Conservation (phyloP, 2,888 invertebrate genomes). For the Eupithecia subfuscata region DNA sequence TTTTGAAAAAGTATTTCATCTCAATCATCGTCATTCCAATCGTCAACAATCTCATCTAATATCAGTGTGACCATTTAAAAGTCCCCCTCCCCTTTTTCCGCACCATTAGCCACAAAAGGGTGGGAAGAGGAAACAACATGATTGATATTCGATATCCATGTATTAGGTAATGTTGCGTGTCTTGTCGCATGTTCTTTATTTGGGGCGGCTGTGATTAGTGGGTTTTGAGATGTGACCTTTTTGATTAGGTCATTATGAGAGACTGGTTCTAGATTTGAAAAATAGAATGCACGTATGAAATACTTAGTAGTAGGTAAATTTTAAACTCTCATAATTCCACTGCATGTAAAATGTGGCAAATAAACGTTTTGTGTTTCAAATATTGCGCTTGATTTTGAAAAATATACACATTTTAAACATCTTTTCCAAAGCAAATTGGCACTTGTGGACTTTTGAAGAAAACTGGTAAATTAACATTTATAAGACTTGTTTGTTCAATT, state of each 20-base stretch:
- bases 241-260: not conserved
- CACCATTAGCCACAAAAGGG: slow-evolving; percentile 50
- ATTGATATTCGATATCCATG: slow-evolving; percentile 59
- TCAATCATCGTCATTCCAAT: slow-evolving; percentile 2
- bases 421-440: too few relatives aligned
- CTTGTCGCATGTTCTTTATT: slow-evolving; percentile 25
- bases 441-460: too few relatives aligned
- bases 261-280: not conserved
- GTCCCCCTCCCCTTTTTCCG: slow-evolving; percentile 9
- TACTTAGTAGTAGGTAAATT: too few relatives aligned
- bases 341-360: too few relatives aligned
- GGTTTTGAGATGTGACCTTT: slow-evolving; percentile 3
- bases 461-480: too few relatives aligned
- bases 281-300: too few relatives aligned
- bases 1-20: not conserved
- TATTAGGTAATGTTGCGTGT: slow-evolving; percentile 53
- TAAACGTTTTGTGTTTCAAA: too few relatives aligned
- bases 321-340: too few relatives aligned
- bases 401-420: too few relatives aligned
- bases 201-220: slow-evolving; percentile 7
- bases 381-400: too few relatives aligned
- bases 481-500: too few relatives aligned
- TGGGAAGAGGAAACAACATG: slow-evolving; percentile 50
- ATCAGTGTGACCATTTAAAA: slow-evolving; percentile 6
- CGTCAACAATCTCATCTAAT: not conserved